These are phyloP conservation scores for Seira sanloemensis DNA, from an alignment of 2,888 invertebrate genomes.

Conservation along the genomic window DNA sequence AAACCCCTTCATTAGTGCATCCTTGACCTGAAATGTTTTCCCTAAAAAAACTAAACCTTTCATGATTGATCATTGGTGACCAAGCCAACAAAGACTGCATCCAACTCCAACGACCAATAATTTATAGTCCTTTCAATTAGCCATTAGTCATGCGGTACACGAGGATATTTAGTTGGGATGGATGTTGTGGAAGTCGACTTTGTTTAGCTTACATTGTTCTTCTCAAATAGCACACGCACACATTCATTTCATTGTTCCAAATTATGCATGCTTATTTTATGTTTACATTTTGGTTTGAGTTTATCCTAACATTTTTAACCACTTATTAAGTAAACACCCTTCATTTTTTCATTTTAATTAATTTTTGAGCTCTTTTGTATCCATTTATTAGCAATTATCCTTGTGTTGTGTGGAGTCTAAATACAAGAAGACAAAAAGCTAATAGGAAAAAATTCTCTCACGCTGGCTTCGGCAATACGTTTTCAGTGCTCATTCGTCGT, in stretches of 20 bases:
- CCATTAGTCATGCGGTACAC: neutral
- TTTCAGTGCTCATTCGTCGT: constrained; percentile 4
- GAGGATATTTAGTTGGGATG: too few relatives aligned
- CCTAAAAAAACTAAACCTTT: constrained; percentile 39
- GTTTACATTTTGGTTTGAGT: constrained; percentile 1
- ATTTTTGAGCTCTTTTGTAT: neutral
- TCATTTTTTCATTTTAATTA: constrained; percentile 17
- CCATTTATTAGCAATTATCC: constrained; percentile 3
- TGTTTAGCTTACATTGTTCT: neutral
- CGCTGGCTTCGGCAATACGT: neutral
- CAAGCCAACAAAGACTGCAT: constrained; percentile 28
- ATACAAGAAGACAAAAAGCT: too few relatives aligned
- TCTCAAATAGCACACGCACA: neutral
- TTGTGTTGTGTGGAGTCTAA: neutral
- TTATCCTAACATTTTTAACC: constrained; percentile 14
- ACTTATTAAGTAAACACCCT: constrained; percentile 20
- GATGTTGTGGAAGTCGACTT: neutral
- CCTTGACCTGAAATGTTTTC: constrained; percentile 59
- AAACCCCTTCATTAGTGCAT: constrained; percentile 62
- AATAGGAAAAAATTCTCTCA: constrained; percentile 18
- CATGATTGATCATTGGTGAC: constrained; percentile 41
- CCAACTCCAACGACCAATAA: constrained; percentile 1
- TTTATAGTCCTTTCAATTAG: neutral
- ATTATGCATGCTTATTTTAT: constrained; percentile 3
- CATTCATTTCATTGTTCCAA: constrained; percentile 14